Conservation (phyloP, 2,113 vertebrate genomes). For the Hippopotamus amphibius region DNA sequence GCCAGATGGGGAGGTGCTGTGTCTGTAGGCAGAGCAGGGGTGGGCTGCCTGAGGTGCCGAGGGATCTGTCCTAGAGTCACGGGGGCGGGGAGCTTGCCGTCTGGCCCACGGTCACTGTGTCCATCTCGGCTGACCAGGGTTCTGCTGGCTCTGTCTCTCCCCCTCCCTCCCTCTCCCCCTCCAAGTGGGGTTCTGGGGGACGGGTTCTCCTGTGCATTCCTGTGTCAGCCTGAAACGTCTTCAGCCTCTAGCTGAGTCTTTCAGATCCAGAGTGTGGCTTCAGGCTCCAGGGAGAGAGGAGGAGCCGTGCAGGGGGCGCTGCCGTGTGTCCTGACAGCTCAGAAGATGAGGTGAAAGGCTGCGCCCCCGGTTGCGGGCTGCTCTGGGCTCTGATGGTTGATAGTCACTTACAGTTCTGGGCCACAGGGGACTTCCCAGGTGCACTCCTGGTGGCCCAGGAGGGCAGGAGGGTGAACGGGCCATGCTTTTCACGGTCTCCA, state of each 20-base stretch:
- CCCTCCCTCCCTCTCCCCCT: neutral
- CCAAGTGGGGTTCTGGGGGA: neutral
- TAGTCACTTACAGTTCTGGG: neutral
- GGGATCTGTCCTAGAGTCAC: neutral
- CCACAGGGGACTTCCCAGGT: neutral
- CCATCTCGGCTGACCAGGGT: neutral
- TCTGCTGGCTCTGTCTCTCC: neutral
- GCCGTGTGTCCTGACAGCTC: neutral
- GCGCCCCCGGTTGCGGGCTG: neutral
- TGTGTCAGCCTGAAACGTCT: neutral
- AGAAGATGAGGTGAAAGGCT: neutral
- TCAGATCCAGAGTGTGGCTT: neutral
- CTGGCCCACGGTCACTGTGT: neutral
- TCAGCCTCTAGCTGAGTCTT: neutral
- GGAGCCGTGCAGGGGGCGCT: neutral
- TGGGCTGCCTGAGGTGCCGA: neutral
- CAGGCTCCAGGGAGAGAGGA: neutral
- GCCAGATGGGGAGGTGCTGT: too few species aligned
- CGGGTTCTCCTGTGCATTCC: neutral
- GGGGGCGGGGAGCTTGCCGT: neutral
- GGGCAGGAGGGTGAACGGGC: neutral
- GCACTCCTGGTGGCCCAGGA: too few species aligned
- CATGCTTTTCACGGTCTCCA: neutral
- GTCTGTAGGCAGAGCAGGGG: neutral
- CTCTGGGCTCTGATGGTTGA: neutral